Conservation (phyloP, 2,113 vertebrate species). For the Cephalopterus ornatus region DNA sequence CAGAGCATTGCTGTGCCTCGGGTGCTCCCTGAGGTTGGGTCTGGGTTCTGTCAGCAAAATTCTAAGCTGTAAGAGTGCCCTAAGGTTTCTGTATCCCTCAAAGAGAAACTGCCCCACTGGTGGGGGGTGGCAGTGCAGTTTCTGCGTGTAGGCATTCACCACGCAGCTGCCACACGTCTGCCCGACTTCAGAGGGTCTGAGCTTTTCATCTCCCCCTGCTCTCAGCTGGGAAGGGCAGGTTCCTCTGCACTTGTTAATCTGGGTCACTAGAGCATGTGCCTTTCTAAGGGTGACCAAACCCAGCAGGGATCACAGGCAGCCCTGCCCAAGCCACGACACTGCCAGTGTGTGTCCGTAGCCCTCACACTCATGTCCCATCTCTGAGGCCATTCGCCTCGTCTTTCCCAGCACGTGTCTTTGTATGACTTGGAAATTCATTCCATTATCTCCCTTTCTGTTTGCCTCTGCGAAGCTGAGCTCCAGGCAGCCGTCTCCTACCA, state of each 20-base stretch:
- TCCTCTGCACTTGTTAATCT: neutral
- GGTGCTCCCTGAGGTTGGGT: accelerated
- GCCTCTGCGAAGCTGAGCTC: conserved; percentile 82
- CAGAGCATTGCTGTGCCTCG: neutral
- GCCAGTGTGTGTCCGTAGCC: neutral
- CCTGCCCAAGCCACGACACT: neutral
- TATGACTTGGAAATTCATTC: conserved; percentile 38
- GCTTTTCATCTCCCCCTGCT: neutral
- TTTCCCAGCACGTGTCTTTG: neutral
- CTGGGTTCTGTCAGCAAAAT: neutral
- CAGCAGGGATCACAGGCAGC: neutral
- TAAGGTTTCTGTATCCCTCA: neutral
- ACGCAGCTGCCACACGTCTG: accelerated
- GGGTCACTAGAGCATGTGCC: conserved; percentile 16
- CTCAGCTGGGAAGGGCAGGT: neutral
- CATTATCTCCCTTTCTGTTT: conserved; percentile 76
- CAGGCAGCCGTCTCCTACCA: conserved; percentile 67
- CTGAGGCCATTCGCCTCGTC: neutral
- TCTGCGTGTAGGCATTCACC: accelerated
- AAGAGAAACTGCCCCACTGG: neutral
- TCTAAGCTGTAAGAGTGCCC: neutral
- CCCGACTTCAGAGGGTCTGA: neutral
- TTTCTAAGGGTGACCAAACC: neutral
- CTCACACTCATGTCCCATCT: neutral
- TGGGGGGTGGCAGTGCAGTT: neutral